Evolutionary conservation across 2,888 invertebrate genomes (phyloP), one percentile per base, ranked within the genome.

Genomic region (Pilophorus perplexus): DNA sequence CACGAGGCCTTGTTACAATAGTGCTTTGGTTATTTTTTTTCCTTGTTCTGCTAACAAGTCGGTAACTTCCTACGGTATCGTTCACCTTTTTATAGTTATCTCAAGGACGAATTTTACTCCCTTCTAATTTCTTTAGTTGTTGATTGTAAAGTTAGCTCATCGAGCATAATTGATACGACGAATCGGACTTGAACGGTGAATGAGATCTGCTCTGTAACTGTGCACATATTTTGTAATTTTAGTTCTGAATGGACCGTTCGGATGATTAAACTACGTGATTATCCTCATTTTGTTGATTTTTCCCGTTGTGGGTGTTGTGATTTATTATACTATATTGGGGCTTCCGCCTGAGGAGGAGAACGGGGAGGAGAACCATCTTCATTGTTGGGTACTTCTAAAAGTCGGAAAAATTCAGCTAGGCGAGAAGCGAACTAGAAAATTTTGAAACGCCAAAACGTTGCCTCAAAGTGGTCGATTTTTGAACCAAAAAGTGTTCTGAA

Each of bases 161-260:
- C 28, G 52, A 27, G 59, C 40, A 25, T 23, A 20, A 25, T 22
- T 25, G 38, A 25, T 20, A 18, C 55, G 55, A 37, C 12, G 55
- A 40, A 55, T 20, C 37, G 18, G 40, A 14, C 20, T 40, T 38
- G 16, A 42, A 12, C 4, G 48, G 6, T 27, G 40, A 59, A 59
- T 46, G 62, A 46, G 62, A 62, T 62, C 62, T 62, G 48, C 62
- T 62, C 46, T 62, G 12, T 62, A 62, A 62, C 27, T 46, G 44
- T 62, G 62, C 48, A 46, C 62, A 62, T 33, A 33, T 62, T 62
- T n/a, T 46, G 44, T 38, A 33, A 62, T 38, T 46, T 62, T 62
- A 62, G 28, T 46, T 62, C 25, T 8, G 22, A 59, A 62, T 28
- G 62, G 28, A 5, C 48, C 33, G 20, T 27, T 62, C 38, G 40